phyloP scores from a whole-genome alignment of 1,140 invertebrate species.

The Liolophura sinensis region DNA sequence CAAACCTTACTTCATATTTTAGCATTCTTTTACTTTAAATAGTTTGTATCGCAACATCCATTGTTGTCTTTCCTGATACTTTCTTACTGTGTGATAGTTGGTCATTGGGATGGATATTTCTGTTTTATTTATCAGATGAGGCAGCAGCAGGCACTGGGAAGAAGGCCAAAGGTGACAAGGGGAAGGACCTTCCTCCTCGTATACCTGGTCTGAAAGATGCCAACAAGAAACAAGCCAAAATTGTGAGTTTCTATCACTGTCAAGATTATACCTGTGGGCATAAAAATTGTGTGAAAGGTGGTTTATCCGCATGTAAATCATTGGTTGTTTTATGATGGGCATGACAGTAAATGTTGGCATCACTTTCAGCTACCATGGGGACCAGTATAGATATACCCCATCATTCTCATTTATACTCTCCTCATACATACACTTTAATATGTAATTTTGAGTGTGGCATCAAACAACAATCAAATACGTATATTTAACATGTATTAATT shows the following conservation, averaged over 20 bases:
- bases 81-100: too few relatives aligned
- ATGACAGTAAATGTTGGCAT: too few relatives aligned
- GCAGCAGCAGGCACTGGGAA: conserved; percentile 1
- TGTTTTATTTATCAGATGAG: conserved; percentile 8
- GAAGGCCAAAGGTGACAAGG: conserved; percentile 11
- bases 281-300: background rate
- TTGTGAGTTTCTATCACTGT: conserved; percentile 33
- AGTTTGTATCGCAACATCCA: too few relatives aligned
- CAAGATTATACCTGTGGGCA: background rate
- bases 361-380: too few relatives aligned
- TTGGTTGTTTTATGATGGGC: too few relatives aligned
- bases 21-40: too few relatives aligned
- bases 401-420: too few relatives aligned
- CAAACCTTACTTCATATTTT: too few relatives aligned
- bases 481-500: too few relatives aligned
- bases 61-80: too few relatives aligned
- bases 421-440: background rate
- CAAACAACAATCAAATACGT: background rate
- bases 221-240: conserved; percentile 52
- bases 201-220: conserved; percentile 51
- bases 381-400: too few relatives aligned
- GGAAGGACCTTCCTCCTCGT: conserved; percentile 28
- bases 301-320: background rate
- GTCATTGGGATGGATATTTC: background rate
- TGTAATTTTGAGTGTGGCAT: background rate